Evolutionary conservation across 2,113 vertebrate genomes (phyloP).

Genomic region (Plotosus lineatus): DNA sequence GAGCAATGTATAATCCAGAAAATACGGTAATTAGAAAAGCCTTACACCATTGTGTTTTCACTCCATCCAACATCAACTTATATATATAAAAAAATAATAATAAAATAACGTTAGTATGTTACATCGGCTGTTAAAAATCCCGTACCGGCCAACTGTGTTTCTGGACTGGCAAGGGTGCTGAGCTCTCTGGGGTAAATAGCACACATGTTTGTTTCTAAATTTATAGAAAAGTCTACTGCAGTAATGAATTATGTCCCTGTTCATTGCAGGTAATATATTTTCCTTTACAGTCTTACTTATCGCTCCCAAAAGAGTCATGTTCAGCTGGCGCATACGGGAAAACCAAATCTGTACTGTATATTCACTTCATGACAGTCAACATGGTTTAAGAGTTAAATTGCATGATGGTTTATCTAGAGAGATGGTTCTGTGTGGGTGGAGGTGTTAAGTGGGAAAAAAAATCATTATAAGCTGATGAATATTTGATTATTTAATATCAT

Average conservation of each 20-base stretch:
- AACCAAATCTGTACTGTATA: conserved; percentile 67
- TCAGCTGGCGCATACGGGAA: conserved; percentile 64
- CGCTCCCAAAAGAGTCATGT: conserved; percentile 70
- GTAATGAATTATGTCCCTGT: conserved; percentile 72
- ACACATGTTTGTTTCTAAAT: conserved; percentile 68
- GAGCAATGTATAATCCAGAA: no score
- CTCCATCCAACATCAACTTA: not conserved
- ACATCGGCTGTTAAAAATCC: not conserved
- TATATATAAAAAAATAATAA: no score
- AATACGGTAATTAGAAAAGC: not conserved
- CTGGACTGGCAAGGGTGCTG: conserved; percentile 52
- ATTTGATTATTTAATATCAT: not conserved
- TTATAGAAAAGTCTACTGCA: conserved; percentile 66
- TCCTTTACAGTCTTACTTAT: conserved; percentile 77
- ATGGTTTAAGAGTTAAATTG: not conserved
- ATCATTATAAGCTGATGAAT: not conserved
- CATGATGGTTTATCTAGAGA: not conserved
- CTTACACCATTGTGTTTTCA: not conserved
- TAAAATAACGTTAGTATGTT: not conserved
- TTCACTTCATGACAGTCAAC: not conserved
- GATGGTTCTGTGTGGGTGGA: not conserved
- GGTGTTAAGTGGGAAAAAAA: not conserved
- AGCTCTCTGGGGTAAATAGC: conserved; percentile 66
- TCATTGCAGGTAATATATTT: conserved; percentile 71
- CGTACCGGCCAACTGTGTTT: not conserved